Percentiles rank a stretch among this genome's conserved stretches.
phyloP scores from a whole-genome alignment of 2,797 vertebrate genomes.

The Antennarius maculatus region DNA sequence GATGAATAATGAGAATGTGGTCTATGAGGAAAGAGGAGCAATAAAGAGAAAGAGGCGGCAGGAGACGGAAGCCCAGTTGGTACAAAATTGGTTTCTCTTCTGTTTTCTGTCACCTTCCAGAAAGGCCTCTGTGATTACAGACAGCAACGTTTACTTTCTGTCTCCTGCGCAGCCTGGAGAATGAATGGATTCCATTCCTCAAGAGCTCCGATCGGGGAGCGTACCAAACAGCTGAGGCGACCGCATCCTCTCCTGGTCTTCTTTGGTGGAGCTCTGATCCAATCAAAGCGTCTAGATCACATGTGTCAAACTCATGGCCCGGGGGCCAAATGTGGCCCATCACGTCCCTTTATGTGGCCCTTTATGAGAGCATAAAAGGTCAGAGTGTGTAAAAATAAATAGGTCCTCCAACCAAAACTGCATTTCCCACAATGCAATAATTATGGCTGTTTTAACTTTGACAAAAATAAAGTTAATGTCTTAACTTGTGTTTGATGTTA shows the following conservation, averaged over 20 bases:
- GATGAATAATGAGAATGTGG: constrained; percentile 60
- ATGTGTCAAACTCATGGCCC: no score
- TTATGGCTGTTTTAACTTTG: no score
- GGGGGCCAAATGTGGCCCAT: no score
- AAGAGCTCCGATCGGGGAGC: constrained; percentile 10
- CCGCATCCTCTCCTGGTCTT: constrained; percentile 25
- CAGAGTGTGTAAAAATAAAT: no score
- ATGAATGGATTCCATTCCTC: constrained; percentile 16
- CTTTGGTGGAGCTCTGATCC: constrained; percentile 45
- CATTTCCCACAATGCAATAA: no score
- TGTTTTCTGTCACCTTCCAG: constrained; percentile 39
- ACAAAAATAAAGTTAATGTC: no score
- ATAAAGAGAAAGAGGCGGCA: constrained; percentile 14
- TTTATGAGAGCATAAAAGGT: no score
- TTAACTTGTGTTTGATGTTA: no score
- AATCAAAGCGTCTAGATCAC: constrained; percentile 47
- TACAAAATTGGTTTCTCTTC: constrained; percentile 44
- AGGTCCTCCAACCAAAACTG: no score
- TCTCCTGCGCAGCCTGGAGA: not conserved
- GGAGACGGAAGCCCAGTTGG: constrained; percentile 26
- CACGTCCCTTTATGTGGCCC: no score
- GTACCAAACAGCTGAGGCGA: constrained; percentile 28
- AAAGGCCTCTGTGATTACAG: constrained; percentile 46
- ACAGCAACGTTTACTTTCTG: not conserved
- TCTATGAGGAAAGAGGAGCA: constrained; percentile 25